These are phyloP conservation scores for Holotrichia oblita DNA, from an alignment of 1,140 invertebrate species.

Conservation along the genomic window DNA sequence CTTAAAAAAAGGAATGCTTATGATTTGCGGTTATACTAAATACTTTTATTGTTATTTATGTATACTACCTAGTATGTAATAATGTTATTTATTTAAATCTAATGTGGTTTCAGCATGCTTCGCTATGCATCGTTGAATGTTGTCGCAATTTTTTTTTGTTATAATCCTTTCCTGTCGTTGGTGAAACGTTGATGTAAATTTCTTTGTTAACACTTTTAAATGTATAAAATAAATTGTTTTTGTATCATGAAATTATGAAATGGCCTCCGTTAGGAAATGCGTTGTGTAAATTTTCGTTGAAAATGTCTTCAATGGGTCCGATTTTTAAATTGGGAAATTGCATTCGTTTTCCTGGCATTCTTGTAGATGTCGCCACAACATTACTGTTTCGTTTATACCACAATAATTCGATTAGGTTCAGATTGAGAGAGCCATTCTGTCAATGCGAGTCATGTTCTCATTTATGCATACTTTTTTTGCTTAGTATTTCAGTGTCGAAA, in stretches of 20 bases:
- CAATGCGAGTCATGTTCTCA: too few species aligned
- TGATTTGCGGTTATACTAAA: neutral
- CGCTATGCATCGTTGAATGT: neutral
- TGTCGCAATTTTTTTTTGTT: constrained; percentile 1
- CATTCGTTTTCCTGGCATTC: too few species aligned
- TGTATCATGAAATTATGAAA: neutral
- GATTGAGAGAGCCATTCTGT: too few species aligned
- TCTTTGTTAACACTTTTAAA: neutral
- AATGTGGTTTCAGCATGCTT: constrained; percentile 19
- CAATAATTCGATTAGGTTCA: too few species aligned
- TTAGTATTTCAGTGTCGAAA: too few species aligned
- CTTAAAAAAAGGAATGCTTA: too few species aligned
- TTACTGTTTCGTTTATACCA: too few species aligned
- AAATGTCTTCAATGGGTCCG: too few species aligned
- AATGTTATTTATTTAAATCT: neutral
- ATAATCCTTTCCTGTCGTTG: neutral
- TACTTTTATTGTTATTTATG: neutral
- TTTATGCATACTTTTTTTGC: too few species aligned
- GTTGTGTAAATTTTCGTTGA: neutral
- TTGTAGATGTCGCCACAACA: too few species aligned
- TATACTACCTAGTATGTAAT: neutral
- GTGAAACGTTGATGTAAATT: neutral
- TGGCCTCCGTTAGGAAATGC: neutral
- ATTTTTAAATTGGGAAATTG: too few species aligned
- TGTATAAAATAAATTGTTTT: neutral